Base-by-base conservation (phyloP, 2,113 vertebrate species). In the Heterotis niloticus region DNA sequence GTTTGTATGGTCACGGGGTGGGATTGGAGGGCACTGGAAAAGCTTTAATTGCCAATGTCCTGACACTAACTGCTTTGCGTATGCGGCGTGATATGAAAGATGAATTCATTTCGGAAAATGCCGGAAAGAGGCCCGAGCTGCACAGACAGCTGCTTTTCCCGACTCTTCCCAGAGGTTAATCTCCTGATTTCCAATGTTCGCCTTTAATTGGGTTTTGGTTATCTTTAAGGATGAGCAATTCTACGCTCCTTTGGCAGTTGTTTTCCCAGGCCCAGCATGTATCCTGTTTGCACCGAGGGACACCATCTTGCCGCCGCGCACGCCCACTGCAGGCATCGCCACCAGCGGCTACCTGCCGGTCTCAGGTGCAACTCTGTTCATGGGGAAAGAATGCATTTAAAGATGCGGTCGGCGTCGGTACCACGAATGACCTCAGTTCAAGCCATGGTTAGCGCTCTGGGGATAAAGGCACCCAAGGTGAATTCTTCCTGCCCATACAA, bases 41-140 rank as follows among this genome's bases (percentile, higher is more conserved):
- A 74, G 28, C 24, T 20, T 29, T 80, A 80, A 80, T 80, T 73
- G 71, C 71, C 71, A 70, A 52, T 79, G 69, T 74, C 71, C 78
- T 75, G 62, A 17, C 67, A 62, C 24, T 80, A 80, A 80, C 75
- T 75, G 72, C 52, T 13, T 20, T 66, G 57, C 24, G 17, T 74
- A 66, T 74, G 7, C 24, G 62, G 44, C 52, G 23, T 51, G 62
- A 79, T 79, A 73, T 14, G 69, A 54, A 52, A 79, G 62, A 75
- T 66, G 57, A 80, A 74, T 80, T 66, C 24, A 59, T 74, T 67
- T 75, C 5, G 62, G 18, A 29, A 62, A 57, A 17, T 23, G 12
- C 2, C 24, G 65, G 64, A 29, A 76, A 67, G 23, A 64, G 67
- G 67, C 52, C 28, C 14, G 28, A 7, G 3, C 4, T 13, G 34